Evolutionary conservation across 2,888 invertebrate genomes (phyloP).

Genomic region (Orgyia antiqua): DNA sequence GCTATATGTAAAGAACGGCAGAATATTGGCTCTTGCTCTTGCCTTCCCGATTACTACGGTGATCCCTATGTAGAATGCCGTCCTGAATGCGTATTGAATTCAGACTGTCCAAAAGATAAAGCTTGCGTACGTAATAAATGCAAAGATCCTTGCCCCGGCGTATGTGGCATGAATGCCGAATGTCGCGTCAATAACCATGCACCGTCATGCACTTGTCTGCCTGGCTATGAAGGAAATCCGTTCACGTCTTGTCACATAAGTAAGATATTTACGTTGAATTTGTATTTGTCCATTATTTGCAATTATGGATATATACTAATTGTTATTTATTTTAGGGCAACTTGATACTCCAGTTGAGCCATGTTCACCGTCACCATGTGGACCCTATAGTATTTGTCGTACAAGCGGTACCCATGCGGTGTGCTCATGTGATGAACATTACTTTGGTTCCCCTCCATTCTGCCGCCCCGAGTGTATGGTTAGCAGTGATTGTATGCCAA

Average conservation of each 20-base stretch:
- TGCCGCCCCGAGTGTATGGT: constrained; percentile 90
- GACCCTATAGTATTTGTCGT: constrained; percentile 88
- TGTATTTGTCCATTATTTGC: constrained; percentile 1
- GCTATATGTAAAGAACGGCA: constrained; percentile 90
- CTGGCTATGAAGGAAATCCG: constrained; percentile 88
- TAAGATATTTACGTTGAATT: constrained; percentile 23
- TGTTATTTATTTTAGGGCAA: constrained; percentile 44
- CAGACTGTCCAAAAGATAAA: constrained; percentile 86
- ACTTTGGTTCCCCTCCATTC: constrained; percentile 87
- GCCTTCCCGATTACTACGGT: constrained; percentile 89
- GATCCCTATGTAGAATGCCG: constrained; percentile 92
- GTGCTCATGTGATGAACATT: constrained; percentile 88
- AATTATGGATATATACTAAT: constrained; percentile 1
- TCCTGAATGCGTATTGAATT: constrained; percentile 92
- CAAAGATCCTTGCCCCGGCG: constrained; percentile 88
- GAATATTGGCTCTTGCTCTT: constrained; percentile 89
- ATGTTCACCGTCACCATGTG: constrained; percentile 84
- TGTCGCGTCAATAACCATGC: constrained; percentile 90
- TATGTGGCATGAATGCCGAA: constrained; percentile 90
- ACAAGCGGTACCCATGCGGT: constrained; percentile 85
- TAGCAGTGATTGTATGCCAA: constrained; percentile 89
- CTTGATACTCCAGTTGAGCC: constrained; percentile 68
- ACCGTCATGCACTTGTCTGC: constrained; percentile 85
- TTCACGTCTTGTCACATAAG: constrained; percentile 83
- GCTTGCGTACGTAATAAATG: constrained; percentile 92